Percentiles rank a stretch among this genome's conserved stretches.
phyloP scores from a whole-genome alignment of 2,888 invertebrate genomes.

The Tiliacea aurago region DNA sequence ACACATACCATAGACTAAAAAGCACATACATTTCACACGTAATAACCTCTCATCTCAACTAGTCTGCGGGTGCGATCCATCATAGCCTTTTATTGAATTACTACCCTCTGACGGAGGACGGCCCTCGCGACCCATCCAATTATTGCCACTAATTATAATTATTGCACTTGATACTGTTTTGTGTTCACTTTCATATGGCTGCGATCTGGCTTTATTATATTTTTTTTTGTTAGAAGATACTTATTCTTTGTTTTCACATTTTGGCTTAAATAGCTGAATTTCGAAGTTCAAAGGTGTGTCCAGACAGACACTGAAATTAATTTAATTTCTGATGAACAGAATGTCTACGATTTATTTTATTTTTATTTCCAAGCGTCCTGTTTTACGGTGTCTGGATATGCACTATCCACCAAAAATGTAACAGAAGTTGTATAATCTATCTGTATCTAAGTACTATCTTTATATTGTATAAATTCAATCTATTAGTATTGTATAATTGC shows the following conservation, averaged over 20 bases:
- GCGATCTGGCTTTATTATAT: neutral
- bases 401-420: neutral
- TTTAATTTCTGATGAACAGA: neutral
- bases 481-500: too few species aligned
- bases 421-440: neutral
- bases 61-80: slow-evolving; percentile 77
- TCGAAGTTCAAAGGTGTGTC: neutral
- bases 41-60: slow-evolving; percentile 55
- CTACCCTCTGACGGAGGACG: slow-evolving; percentile 68
- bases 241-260: neutral
- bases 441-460: too few species aligned
- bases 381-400: neutral
- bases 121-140: slow-evolving; percentile 71
- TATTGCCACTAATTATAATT: slow-evolving; percentile 76
- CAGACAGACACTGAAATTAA: too few species aligned
- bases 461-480: too few species aligned
- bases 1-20: too few species aligned
- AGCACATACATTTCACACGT: slow-evolving; percentile 32
- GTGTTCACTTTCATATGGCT: slow-evolving; percentile 40
- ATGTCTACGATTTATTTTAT: neutral
- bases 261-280: neutral
- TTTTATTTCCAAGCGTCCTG: neutral
- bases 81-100: slow-evolving; percentile 81
- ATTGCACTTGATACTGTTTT: slow-evolving; percentile 68
- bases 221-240: slow-evolving; percentile 19